Conservation (phyloP, 2,888 invertebrate species). For the Noctua comes region DNA sequence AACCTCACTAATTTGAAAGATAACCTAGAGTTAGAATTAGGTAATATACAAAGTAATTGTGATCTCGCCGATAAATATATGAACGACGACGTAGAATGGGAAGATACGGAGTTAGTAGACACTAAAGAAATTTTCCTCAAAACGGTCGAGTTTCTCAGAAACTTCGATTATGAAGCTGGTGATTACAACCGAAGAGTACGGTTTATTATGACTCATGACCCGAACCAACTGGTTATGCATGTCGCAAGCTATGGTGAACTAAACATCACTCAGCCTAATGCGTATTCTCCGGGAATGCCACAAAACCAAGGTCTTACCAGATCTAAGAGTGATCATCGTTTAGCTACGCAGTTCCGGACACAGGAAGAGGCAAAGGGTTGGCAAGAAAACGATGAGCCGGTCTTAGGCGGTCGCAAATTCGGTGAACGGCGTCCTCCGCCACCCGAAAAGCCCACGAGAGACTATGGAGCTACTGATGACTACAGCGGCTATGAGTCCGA, state of each 20-base stretch:
- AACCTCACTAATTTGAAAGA: constrained; percentile 96
- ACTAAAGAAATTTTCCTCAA: constrained; percentile 98
- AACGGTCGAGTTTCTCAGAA: constrained; percentile 98
- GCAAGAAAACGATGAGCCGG: constrained; percentile 92
- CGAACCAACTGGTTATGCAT: constrained; percentile 96
- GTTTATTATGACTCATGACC: constrained; percentile 97
- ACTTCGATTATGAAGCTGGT: constrained; percentile 98
- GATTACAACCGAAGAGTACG: constrained; percentile 96
- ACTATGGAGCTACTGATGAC: constrained; percentile 91
- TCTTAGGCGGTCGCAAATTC: constrained; percentile 94
- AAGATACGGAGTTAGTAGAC: constrained; percentile 97
- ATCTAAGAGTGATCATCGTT: constrained; percentile 97
- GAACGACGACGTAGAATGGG: constrained; percentile 97
- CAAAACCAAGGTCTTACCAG: constrained; percentile 95
- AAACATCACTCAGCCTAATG: constrained; percentile 93
- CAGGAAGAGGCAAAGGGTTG: constrained; percentile 94
- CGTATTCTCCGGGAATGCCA: constrained; percentile 91
- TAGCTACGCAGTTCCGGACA: constrained; percentile 96
- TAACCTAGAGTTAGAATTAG: constrained; percentile 98
- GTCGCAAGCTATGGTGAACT: constrained; percentile 97
- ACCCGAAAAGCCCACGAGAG: constrained; percentile 88
- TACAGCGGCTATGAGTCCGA: constrained; percentile 93
- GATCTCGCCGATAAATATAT: constrained; percentile 98
- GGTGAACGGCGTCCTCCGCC: constrained; percentile 92
- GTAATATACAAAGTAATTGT: constrained; percentile 98